These are phyloP conservation scores for Hiodon alosoides DNA, from an alignment of 2,113 vertebrate genomes.

Conservation along the genomic window DNA sequence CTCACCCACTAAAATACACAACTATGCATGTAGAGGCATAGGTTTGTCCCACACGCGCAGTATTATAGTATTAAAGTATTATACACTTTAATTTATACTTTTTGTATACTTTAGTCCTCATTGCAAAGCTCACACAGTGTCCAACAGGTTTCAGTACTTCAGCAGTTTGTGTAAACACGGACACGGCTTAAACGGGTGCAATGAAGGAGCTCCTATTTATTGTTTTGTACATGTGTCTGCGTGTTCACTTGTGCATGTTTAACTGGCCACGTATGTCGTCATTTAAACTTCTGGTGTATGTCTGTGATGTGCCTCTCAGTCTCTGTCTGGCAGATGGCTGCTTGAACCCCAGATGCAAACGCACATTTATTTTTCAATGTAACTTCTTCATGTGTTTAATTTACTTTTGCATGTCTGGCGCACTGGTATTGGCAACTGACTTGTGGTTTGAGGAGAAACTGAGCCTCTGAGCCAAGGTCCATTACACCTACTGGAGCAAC, in stretches of 20 bases:
- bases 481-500: background rate
- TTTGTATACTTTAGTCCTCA: background rate
- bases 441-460: no score
- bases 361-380: no score
- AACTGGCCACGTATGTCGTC: background rate
- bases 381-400: background rate
- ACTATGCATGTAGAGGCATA: no score
- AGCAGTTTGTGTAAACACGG: conserved; percentile 3
- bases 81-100: no score
- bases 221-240: background rate
- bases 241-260: conserved; percentile 11
- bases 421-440: background rate
- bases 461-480: background rate
- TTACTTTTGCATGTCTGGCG: background rate
- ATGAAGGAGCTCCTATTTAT: background rate
- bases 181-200: background rate
- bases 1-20: background rate
- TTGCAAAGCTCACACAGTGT: background rate
- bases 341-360: no score
- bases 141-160: conserved; percentile 24
- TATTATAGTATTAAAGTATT: no score
- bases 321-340: background rate
- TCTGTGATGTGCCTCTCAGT: background rate
- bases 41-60: no score
- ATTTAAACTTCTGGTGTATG: background rate